These are phyloP conservation scores for Hecatera dysodea DNA, from an alignment of 2,888 invertebrate genomes.

Conservation along the genomic window DNA sequence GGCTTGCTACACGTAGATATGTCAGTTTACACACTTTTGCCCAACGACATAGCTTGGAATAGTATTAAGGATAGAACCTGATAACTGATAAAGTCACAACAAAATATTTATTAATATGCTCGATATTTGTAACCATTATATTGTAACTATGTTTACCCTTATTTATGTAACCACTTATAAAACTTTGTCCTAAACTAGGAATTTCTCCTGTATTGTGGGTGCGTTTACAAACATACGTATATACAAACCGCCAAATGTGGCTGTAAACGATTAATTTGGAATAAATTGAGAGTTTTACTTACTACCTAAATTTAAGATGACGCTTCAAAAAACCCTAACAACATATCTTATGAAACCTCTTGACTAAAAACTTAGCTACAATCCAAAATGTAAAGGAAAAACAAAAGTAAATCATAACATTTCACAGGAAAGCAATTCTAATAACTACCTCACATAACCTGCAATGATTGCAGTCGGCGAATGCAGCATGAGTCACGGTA, in stretches of 20 bases:
- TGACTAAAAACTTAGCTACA: neutral
- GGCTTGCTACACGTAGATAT: no score
- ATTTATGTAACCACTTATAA: no score
- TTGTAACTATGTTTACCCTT: no score
- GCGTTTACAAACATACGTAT: no score
- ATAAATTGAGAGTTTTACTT: no score
- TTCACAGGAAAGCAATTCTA: slow-evolving; percentile 13
- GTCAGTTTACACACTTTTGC: neutral
- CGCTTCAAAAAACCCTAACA: neutral
- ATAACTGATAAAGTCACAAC: no score
- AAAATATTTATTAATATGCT: no score
- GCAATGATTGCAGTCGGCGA: slow-evolving; percentile 14
- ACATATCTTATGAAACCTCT: neutral
- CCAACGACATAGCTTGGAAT: neutral
- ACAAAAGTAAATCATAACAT: slow-evolving; percentile 13
- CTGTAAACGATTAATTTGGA: no score
- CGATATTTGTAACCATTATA: no score
- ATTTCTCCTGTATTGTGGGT: no score
- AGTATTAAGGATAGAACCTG: neutral
- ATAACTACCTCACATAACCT: slow-evolving; percentile 24
- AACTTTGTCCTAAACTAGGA: no score
- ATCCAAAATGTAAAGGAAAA: neutral
- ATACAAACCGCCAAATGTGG: no score
- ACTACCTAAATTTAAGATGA: neutral
- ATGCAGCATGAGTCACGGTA: slow-evolving; percentile 24